phyloP scores from a whole-genome alignment of 2,888 invertebrate species.

The Caenorhabditis sp. region DNA sequence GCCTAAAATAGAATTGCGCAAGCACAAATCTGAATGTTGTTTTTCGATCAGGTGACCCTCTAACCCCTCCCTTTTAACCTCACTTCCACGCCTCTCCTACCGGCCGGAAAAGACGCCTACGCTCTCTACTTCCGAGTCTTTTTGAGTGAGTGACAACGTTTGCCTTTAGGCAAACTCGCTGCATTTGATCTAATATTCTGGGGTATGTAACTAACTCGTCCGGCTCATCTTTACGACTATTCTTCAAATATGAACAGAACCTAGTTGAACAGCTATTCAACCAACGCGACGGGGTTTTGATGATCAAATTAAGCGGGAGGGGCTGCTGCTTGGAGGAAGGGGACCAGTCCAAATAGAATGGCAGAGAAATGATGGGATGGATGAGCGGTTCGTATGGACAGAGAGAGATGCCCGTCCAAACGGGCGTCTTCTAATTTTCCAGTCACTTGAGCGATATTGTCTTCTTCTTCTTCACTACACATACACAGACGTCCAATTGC shows the following conservation, averaged over 20 bases:
- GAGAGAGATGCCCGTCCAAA: conserved; percentile 6
- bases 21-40: conserved; percentile 26
- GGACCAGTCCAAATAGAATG: conserved; percentile 18
- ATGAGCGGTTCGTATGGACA: conserved; percentile 6
- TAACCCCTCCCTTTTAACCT: background rate
- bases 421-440: conserved; percentile 37
- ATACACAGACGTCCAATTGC: conserved; percentile 34
- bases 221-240: background rate
- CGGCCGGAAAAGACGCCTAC: conserved; percentile 24
- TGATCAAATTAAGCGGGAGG: conserved; percentile 39
- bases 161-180: conserved; percentile 14
- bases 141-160: conserved; percentile 36
- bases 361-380: conserved; percentile 10
- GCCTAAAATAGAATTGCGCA: background rate
- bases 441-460: conserved; percentile 56
- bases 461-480: conserved; percentile 25
- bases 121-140: conserved; percentile 45
- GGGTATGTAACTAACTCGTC: conserved; percentile 49
- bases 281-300: conserved; percentile 14
- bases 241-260: background rate
- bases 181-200: conserved; percentile 55
- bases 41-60: conserved; percentile 54
- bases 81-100: conserved; percentile 16
- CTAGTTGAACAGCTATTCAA: conserved; percentile 14
- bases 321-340: too few relatives aligned